These are phyloP conservation scores for Parauchenoglanis ngamensis DNA, from an alignment of 2,797 vertebrate species.

Conservation along the genomic window DNA sequence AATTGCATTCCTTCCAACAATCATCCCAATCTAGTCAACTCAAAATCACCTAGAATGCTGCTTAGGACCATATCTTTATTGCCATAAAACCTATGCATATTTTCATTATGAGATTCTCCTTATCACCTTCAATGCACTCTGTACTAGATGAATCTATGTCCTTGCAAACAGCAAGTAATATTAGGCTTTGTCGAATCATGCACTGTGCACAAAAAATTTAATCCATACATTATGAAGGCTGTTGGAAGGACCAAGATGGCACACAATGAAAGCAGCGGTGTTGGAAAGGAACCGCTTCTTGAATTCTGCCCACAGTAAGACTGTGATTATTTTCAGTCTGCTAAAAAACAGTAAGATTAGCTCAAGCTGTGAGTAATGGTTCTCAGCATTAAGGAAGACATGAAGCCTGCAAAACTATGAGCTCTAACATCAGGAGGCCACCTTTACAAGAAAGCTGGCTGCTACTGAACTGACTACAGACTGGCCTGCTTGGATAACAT, in stretches of 20 bases:
- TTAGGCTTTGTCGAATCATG: background rate
- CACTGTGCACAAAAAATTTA: background rate
- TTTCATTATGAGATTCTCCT: background rate
- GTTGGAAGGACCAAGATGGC: constrained; percentile 8
- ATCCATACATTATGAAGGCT: background rate
- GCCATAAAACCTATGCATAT: background rate
- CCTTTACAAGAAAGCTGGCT: constrained; percentile 29
- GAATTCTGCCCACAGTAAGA: constrained; percentile 51
- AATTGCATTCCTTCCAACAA: background rate
- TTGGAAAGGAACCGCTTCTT: constrained; percentile 46
- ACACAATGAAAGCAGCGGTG: constrained; percentile 33
- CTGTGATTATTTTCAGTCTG: constrained; percentile 53
- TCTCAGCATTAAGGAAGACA: constrained; percentile 45
- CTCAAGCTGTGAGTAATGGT: constrained; percentile 52
- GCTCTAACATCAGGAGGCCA: constrained; percentile 29
- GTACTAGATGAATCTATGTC: background rate
- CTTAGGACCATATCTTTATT: background rate
- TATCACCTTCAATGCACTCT: background rate
- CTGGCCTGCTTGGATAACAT: background rate
- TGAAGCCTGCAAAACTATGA: constrained; percentile 38
- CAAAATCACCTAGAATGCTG: background rate
- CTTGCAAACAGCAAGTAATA: background rate
- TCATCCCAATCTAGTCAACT: background rate
- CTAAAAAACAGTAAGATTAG: constrained; percentile 51
- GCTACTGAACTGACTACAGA: background rate